phyloP scores from a whole-genome alignment of 2,113 vertebrate species.

The Beaufortia kweichowensis region DNA sequence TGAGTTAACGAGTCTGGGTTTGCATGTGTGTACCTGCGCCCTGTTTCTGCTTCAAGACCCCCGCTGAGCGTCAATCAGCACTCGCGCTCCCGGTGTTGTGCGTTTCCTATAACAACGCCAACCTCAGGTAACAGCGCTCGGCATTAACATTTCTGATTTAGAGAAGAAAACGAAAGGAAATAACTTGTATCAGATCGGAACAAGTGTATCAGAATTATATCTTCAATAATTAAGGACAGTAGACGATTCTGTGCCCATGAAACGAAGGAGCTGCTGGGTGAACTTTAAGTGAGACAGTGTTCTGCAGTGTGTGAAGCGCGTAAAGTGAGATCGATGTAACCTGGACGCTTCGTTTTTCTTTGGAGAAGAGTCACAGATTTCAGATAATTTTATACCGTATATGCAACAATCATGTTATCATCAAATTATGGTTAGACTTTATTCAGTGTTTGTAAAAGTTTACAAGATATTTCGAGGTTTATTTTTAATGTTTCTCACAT shows the following conservation, averaged over 20 bases:
- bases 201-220: not conserved
- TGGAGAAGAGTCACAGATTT: conserved; percentile 1
- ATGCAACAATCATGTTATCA: conserved; percentile 16
- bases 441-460: not conserved
- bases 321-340: no score
- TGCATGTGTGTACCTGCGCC: not conserved
- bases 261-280: not conserved
- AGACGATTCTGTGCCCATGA: not conserved
- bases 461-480: no score
- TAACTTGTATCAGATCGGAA: not conserved
- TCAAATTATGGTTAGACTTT: conserved; percentile 19
- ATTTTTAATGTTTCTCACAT: not conserved
- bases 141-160: not conserved
- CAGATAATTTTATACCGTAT: not conserved
- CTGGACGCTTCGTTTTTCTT: not conserved
- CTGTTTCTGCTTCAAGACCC: not conserved
- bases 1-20: not conserved
- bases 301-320: no score
- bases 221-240: not conserved
- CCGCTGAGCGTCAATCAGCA: not conserved
- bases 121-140: not conserved
- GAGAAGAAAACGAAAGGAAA: not conserved
- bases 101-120: conserved; percentile 41
- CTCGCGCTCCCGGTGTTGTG: conserved; percentile 20
- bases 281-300: no score